Conservation (phyloP, 2,797 vertebrate genomes). For the Clarias platycephalus region DNA sequence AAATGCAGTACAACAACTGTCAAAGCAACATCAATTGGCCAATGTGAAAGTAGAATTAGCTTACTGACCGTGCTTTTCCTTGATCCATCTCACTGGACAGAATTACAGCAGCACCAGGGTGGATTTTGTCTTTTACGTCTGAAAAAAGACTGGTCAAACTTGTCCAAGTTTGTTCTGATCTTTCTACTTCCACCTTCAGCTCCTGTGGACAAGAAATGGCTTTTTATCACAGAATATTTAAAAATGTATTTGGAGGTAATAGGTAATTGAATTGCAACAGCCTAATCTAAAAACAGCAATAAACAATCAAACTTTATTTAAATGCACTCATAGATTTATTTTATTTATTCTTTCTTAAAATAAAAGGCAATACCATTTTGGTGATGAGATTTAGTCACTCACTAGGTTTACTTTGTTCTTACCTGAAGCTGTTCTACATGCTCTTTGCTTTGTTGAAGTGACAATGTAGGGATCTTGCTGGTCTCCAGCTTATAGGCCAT, state of each 20-base stretch:
- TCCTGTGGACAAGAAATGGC: slow-evolving; percentile 67
- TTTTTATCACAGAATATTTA: neutral
- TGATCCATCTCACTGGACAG: slow-evolving; percentile 61
- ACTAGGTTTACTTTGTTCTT: slow-evolving; percentile 31
- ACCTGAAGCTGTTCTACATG: slow-evolving; percentile 82
- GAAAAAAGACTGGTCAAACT: slow-evolving; percentile 55
- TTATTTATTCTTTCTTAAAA: neutral
- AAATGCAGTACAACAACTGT: neutral
- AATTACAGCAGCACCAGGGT: slow-evolving; percentile 47
- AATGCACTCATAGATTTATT: neutral
- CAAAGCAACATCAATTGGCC: neutral
- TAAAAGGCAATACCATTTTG: neutral
- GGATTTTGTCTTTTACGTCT: slow-evolving; percentile 57
- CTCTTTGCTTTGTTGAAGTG: slow-evolving; percentile 69
- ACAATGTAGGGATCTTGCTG: slow-evolving; percentile 66
- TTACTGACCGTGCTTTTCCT: slow-evolving; percentile 65
- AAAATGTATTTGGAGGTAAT: neutral
- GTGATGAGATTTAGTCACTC: neutral
- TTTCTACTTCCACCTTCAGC: slow-evolving; percentile 74
- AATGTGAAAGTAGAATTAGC: neutral
- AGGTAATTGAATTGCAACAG: no score
- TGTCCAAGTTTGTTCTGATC: slow-evolving; percentile 69
- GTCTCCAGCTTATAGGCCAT: slow-evolving; percentile 71
- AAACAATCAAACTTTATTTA: neutral
- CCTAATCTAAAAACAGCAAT: neutral